Conservation (phyloP, 1,140 invertebrate genomes). For the Drosophila rhopaloa region DNA sequence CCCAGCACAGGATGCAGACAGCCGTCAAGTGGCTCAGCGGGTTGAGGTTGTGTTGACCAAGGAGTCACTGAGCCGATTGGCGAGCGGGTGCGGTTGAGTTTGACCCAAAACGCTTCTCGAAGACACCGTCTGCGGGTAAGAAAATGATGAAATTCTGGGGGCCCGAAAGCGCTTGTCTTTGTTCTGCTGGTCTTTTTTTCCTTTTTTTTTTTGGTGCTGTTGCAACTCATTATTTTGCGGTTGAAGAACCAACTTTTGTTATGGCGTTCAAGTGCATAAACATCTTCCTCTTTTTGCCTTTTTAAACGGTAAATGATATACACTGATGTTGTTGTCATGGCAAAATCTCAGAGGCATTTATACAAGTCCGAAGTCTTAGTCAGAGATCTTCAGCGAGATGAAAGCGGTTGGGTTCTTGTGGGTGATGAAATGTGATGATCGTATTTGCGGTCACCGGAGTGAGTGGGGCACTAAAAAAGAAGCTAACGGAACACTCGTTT, state of each 20-base stretch:
- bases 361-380: conserved; percentile 55
- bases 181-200: conserved; percentile 29
- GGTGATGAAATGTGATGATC: conserved; percentile 73
- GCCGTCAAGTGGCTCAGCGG: conserved; percentile 28
- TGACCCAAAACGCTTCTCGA: conserved; percentile 73
- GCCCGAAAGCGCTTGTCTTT: conserved; percentile 47
- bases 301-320: conserved; percentile 75
- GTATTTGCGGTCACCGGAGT: conserved; percentile 59
- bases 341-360: conserved; percentile 69
- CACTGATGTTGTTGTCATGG: conserved; percentile 50
- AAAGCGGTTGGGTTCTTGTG: conserved; percentile 51
- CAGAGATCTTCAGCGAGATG: conserved; percentile 66
- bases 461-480: conserved; percentile 7
- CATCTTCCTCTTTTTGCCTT: conserved; percentile 45
- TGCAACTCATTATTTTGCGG: conserved; percentile 77
- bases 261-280: conserved; percentile 75
- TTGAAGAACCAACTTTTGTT: conserved; percentile 69
- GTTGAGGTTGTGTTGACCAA: conserved; percentile 8
- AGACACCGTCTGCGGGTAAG: conserved; percentile 32
- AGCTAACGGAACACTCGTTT: conserved; percentile 44
- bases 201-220: conserved; percentile 21
- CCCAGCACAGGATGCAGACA: conserved; percentile 70
- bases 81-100: conserved; percentile 62
- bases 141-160: conserved; percentile 67
- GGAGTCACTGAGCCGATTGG: conserved; percentile 29